Conservation (phyloP, 2,888 invertebrate species). For the Calameuta pallipes region DNA sequence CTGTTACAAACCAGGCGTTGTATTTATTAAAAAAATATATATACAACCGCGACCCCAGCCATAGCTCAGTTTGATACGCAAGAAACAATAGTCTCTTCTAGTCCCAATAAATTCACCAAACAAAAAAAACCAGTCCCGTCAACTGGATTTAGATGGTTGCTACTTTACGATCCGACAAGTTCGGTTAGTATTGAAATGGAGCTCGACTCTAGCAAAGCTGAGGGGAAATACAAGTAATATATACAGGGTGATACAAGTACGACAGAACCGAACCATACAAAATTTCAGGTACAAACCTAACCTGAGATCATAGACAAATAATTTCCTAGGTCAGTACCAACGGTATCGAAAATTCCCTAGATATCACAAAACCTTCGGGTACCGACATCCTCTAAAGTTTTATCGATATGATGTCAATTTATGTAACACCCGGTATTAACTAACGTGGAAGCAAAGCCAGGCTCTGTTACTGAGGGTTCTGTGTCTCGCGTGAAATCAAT, state of each 20-base stretch:
- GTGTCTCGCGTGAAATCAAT: slow-evolving; percentile 64
- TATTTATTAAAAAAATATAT: neutral
- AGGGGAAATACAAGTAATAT: slow-evolving; percentile 41
- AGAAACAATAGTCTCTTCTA: slow-evolving; percentile 34
- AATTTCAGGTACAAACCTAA: neutral
- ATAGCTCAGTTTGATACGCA: neutral
- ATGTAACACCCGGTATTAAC: slow-evolving; percentile 44
- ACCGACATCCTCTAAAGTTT: neutral
- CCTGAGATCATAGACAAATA: neutral
- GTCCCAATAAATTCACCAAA: slow-evolving; percentile 1
- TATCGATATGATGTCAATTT: slow-evolving; percentile 13
- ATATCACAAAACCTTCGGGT: neutral
- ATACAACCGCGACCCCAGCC: neutral
- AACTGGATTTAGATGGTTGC: slow-evolving; percentile 24
- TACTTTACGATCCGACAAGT: slow-evolving; percentile 42
- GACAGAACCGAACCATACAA: neutral
- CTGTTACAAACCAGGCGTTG: neutral
- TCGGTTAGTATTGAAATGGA: slow-evolving; percentile 55
- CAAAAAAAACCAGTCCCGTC: slow-evolving; percentile 33
- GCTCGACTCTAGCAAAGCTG: slow-evolving; percentile 44
- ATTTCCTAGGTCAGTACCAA: neutral
- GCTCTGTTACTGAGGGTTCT: slow-evolving; percentile 20
- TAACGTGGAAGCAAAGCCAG: slow-evolving; percentile 47
- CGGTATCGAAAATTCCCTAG: neutral
- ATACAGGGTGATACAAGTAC: slow-evolving; percentile 39